These are phyloP conservation scores for Aspidiotus destructor DNA, from an alignment of 2,888 invertebrate species.

Conservation along the genomic window DNA sequence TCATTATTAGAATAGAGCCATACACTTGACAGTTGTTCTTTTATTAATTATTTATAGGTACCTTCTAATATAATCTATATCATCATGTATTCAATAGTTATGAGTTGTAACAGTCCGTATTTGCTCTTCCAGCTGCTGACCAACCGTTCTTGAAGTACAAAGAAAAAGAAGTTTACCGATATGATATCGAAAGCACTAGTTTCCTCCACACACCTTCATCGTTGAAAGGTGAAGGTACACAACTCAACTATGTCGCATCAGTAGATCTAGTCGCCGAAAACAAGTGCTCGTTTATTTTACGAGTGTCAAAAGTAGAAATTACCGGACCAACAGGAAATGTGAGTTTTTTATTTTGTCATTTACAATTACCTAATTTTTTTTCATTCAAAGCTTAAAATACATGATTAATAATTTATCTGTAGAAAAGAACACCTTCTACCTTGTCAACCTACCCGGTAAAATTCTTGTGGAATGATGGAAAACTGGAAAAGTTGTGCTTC, in stretches of 20 bases:
- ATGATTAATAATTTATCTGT: no score
- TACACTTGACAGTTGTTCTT: no score
- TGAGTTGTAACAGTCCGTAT: no score
- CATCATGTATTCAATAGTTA: no score
- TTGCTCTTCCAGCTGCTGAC: conserved; percentile 6
- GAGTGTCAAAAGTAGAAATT: conserved; percentile 15
- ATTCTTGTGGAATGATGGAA: conserved; percentile 24
- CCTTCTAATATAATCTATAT: no score
- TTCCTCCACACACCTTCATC: conserved; percentile 21
- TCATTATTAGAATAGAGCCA: no score
- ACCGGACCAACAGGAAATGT: conserved; percentile 23
- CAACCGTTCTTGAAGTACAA: conserved; percentile 17
- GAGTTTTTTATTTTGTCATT: background rate
- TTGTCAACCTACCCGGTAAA: background rate
- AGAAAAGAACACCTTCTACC: no score
- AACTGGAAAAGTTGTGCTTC: conserved; percentile 22
- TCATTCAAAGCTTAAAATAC: background rate
- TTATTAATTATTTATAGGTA: no score
- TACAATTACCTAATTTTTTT: background rate
- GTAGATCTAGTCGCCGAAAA: conserved; percentile 21
- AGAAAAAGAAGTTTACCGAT: conserved; percentile 25
- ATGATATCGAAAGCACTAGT: conserved; percentile 15
- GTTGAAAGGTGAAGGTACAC: conserved; percentile 18
- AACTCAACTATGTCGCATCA: conserved; percentile 14
- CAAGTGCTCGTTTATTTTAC: conserved; percentile 22